Percentiles rank a stretch among this genome's conserved stretches.
These are phyloP conservation scores for Conchocele bisecta DNA, from an alignment of 2,888 invertebrate genomes.

Conservation along the genomic window DNA sequence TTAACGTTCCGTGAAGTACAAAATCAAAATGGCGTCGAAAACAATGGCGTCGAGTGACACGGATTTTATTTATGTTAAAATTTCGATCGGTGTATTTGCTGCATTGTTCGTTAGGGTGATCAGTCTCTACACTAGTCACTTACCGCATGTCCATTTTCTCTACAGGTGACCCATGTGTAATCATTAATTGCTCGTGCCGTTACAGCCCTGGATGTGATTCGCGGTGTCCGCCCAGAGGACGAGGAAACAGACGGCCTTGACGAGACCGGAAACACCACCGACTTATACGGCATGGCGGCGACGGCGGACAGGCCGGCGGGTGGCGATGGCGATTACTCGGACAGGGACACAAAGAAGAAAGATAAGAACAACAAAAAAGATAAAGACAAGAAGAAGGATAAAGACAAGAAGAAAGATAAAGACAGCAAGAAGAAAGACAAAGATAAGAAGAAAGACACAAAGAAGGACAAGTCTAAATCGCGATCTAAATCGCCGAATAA, in stretches of 20 bases:
- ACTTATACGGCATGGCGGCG: too few relatives aligned
- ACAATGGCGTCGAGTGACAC: neutral
- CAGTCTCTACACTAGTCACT: too few relatives aligned
- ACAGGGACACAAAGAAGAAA: constrained; percentile 13
- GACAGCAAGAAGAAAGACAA: constrained; percentile 16
- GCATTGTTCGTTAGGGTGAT: too few relatives aligned
- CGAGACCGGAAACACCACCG: too few relatives aligned
- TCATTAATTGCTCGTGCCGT: neutral
- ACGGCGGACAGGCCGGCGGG: constrained; percentile 15
- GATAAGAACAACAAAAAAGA: constrained; percentile 28
- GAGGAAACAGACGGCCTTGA: constrained; percentile 17
- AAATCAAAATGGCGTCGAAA: neutral
- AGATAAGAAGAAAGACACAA: constrained; percentile 20
- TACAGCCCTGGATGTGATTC: constrained; percentile 25
- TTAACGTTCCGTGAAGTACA: too few relatives aligned
- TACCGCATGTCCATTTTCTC: too few relatives aligned
- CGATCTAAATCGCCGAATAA: constrained; percentile 23
- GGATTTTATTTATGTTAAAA: too few relatives aligned
- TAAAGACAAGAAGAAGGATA: constrained; percentile 18
- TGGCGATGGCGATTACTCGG: constrained; percentile 5
- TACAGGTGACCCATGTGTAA: neutral
- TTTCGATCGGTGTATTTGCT: too few relatives aligned
- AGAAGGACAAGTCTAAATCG: constrained; percentile 11
- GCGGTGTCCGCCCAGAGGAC: constrained; percentile 3
- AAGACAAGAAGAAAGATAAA: constrained; percentile 16